Percentiles rank a stretch among this genome's conserved stretches.
These are phyloP conservation scores for Myripristis jacobus DNA, from an alignment of 2,797 vertebrate species.

Conservation along the genomic window DNA sequence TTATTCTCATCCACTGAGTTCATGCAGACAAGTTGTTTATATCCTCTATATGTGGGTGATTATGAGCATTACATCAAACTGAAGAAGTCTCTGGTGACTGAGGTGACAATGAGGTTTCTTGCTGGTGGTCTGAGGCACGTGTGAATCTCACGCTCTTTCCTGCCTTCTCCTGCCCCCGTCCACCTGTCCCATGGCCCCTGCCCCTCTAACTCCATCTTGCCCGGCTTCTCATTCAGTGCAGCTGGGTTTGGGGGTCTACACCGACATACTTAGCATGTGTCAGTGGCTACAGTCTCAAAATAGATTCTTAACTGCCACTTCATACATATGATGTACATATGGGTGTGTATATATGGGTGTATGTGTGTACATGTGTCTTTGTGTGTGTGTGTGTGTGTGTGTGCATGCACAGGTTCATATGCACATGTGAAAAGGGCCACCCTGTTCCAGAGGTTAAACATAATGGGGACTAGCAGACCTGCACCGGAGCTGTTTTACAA, in stretches of 20 bases:
- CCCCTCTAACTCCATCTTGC: constrained; percentile 29
- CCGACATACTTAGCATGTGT: constrained; percentile 67
- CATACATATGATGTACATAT: constrained; percentile 1
- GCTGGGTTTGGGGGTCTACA: constrained; percentile 20
- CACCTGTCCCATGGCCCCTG: constrained; percentile 50
- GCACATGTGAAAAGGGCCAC: constrained; percentile 69
- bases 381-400: constrained; percentile 17
- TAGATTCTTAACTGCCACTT: constrained; percentile 65
- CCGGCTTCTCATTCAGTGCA: constrained; percentile 51
- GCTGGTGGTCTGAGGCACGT: constrained; percentile 45
- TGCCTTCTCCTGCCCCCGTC: constrained; percentile 52
- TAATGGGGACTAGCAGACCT: constrained; percentile 30
- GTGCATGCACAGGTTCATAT: constrained; percentile 1
- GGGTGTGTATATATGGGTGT: constrained; percentile 6
- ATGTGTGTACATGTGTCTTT: constrained; percentile 16
- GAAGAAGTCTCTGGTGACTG: constrained; percentile 39
- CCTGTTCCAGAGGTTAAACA: constrained; percentile 57
- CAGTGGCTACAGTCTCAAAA: constrained; percentile 70
- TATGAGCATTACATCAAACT: constrained; percentile 41
- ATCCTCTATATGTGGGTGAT: constrained; percentile 25
- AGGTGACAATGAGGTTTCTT: constrained; percentile 50
- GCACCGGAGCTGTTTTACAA: constrained; percentile 52
- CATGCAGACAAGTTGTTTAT: constrained; percentile 14
- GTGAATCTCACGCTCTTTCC: constrained; percentile 53
- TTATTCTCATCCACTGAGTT: constrained; percentile 8